A percentile compares a stretch with the other conserved stretches of the same genome.
Conservation (phyloP, 2,113 vertebrate species). For the Chlorodrepanis virens region DNA sequence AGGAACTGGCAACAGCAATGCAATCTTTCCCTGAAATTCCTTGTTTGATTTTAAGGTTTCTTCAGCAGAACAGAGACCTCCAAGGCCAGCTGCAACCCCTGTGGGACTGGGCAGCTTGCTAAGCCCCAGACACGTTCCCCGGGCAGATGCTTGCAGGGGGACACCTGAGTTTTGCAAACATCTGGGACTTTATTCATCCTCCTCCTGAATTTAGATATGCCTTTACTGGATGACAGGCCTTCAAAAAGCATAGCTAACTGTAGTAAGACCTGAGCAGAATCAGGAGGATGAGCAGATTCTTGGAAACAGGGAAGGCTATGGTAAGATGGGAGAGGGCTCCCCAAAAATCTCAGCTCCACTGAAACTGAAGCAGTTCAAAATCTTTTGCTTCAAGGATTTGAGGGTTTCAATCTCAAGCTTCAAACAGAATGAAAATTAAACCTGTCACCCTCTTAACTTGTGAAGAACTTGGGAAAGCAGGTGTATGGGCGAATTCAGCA, state of each 20-base stretch:
- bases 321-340: not conserved
- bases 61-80: not conserved
- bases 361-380: not conserved
- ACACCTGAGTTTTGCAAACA: not conserved
- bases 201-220: not conserved
- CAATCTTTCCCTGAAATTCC: not conserved
- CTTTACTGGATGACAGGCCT: not conserved
- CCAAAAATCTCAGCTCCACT: fast-evolving
- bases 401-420: not conserved
- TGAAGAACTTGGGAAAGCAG: not conserved
- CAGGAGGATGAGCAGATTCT: not conserved
- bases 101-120: fast-evolving
- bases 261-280: not conserved
- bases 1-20: not conserved
- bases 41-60: not conserved
- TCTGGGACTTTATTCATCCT: not conserved
- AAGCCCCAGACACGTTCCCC: fast-evolving
- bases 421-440: not conserved
- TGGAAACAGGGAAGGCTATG: not conserved
- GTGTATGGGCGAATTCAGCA: not conserved
- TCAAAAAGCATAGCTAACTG: not conserved
- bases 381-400: not conserved
- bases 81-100: not conserved
- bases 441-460: not conserved
- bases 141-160: fast-evolving